Percentiles rank a stretch among this genome's conserved stretches.
Evolutionary conservation across 2,888 invertebrate species (phyloP).

Genomic region (Mimas tiliae): DNA sequence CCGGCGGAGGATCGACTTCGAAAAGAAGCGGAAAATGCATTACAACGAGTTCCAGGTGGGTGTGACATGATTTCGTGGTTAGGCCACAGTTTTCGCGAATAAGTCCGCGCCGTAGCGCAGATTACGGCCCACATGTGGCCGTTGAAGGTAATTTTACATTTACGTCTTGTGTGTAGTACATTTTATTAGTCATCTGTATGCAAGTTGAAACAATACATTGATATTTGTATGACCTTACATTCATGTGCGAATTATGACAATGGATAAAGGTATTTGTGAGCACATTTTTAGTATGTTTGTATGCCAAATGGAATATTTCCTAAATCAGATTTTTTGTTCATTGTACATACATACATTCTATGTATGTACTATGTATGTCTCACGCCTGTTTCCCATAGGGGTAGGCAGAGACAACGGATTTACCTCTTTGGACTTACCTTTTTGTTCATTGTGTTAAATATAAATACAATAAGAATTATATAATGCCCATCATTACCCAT

Average conservation of each 20-base stretch:
- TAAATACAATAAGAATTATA: too few relatives aligned
- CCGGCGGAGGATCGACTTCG: conserved; percentile 91
- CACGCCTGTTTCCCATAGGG: too few relatives aligned
- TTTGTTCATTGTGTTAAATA: too few relatives aligned
- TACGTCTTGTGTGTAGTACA: background rate
- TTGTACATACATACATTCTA: too few relatives aligned
- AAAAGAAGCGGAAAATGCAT: conserved; percentile 97
- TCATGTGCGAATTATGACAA: background rate
- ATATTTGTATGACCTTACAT: background rate
- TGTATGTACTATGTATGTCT: too few relatives aligned
- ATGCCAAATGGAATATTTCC: too few relatives aligned
- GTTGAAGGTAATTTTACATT: background rate
- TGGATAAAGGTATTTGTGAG: too few relatives aligned
- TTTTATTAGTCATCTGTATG: conserved; percentile 1
- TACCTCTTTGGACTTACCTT: too few relatives aligned
- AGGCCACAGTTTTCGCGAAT: conserved; percentile 34
- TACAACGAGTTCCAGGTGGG: conserved; percentile 95
- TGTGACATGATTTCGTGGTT: conserved; percentile 31
- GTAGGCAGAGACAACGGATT: too few relatives aligned
- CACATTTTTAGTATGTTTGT: too few relatives aligned
- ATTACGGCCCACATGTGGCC: background rate
- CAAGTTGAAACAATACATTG: background rate
- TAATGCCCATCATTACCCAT: too few relatives aligned
- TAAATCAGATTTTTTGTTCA: too few relatives aligned
- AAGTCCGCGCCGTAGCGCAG: background rate